These are phyloP conservation scores for Athalia rosae DNA, from an alignment of 2,888 invertebrate genomes.

Conservation along the genomic window DNA sequence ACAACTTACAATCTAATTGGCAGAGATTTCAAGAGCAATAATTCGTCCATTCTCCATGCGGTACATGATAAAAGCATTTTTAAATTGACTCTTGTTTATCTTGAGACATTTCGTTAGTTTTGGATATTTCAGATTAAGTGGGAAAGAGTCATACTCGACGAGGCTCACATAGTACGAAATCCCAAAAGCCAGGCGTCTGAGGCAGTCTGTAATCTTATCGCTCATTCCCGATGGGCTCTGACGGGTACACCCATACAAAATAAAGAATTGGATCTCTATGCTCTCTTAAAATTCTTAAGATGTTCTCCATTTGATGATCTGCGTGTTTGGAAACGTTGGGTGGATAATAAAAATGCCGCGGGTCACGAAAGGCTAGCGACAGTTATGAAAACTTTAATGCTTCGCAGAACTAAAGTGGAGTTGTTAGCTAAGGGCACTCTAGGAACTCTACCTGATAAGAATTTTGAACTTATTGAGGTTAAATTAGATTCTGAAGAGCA, in stretches of 20 bases:
- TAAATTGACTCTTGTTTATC: constrained; percentile 18
- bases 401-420: constrained; percentile 92
- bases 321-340: constrained; percentile 93
- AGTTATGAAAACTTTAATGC: constrained; percentile 88
- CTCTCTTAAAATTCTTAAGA: constrained; percentile 87
- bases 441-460: constrained; percentile 79
- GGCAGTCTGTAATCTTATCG: constrained; percentile 81
- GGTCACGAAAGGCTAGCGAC: constrained; percentile 89
- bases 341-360: constrained; percentile 87
- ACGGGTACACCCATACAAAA: constrained; percentile 98
- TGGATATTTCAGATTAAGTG: constrained; percentile 79
- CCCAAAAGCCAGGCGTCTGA: constrained; percentile 85
- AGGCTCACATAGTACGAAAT: constrained; percentile 95
- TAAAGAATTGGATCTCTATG: constrained; percentile 88
- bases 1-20: constrained; percentile 90
- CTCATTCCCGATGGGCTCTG: constrained; percentile 84
- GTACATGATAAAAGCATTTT: constrained; percentile 58
- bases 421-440: constrained; percentile 80
- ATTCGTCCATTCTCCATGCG: constrained; percentile 62
- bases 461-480: constrained; percentile 77
- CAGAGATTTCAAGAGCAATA: constrained; percentile 76
- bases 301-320: constrained; percentile 94
- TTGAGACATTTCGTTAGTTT: constrained; percentile 20
- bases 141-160: constrained; percentile 93
- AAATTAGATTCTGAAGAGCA: constrained; percentile 82